A percentile compares a stretch with the other conserved stretches of the same genome.
Conservation (phyloP, 37 sponge, comb jelly and placozoan species). For the Halisarca cf. caerulea region DNA sequence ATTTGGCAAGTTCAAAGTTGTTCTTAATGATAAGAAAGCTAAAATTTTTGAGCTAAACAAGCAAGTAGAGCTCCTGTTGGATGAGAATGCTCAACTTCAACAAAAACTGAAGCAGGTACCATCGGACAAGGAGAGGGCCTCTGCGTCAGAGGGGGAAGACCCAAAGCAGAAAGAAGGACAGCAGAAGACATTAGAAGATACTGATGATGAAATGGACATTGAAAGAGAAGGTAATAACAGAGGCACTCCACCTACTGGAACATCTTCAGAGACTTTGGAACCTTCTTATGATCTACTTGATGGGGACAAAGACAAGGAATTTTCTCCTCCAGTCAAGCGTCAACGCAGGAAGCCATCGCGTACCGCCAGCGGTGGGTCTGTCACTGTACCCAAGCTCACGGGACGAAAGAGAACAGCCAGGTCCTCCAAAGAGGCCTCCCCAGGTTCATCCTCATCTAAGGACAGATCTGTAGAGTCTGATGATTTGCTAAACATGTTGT, state of each 20-base stretch:
- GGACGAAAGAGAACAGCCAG: neutral
- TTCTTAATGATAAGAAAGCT: conserved; percentile 72
- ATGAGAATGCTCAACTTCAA: conserved; percentile 21
- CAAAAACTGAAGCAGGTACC: neutral
- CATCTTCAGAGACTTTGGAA: neutral
- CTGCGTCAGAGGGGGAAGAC: neutral
- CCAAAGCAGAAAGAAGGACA: neutral
- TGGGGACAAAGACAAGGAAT: neutral
- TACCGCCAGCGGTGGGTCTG: neutral
- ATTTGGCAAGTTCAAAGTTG: conserved; percentile 70
- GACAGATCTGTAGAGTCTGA: conserved; percentile 24
- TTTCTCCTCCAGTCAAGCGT: conserved; percentile 41
- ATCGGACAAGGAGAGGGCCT: neutral
- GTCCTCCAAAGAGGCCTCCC: neutral
- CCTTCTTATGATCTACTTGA: conserved; percentile 17
- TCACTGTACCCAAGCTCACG: neutral
- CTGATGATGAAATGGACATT: neutral
- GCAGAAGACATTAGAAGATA: neutral
- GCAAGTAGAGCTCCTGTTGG: neutral
- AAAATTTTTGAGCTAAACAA: conserved; percentile 66
- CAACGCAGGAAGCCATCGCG: neutral
- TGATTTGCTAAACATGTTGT: conserved; percentile 27
- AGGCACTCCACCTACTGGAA: neutral
- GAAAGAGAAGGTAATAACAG: neutral
- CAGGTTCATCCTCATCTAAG: neutral